Base-by-base conservation (phyloP, 2,888 invertebrate genomes). In the Dromius quadrimaculatus region DNA sequence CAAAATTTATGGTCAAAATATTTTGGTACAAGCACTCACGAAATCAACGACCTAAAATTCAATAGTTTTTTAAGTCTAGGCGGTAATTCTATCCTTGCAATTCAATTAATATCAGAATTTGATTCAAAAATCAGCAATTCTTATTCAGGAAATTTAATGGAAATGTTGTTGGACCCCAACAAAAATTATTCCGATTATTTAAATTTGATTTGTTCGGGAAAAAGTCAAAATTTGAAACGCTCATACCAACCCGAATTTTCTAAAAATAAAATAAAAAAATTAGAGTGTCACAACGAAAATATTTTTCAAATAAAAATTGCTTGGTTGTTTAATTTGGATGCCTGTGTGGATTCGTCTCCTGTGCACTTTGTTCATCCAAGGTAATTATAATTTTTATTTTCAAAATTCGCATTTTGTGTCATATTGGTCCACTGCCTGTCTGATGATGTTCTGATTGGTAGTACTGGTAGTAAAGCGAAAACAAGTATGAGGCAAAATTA, bases 271-370 rank as follows among this genome's bases (percentile, higher is more conserved):
- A 13, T 34, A 71, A 41, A 59, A 69, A 13, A n/a, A 70, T 38
- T 5, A 3, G 13, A 19, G 36, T 11, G 20, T 23, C n/a, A 8
- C 8, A 45, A 54, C 15, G 22, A 5, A 38, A 66, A 71, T 62
- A 38, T 5, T 17, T 64, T 73, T 71, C 69, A 70, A 72, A 74
- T 76, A 36, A 75, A 72, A 69, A 77, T 85, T 64, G 32, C 73
- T 22, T 88, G 89, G 90, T 84, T 82, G 73, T 86, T 84, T 79
- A 82, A 92, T 80, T 86, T 91, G 61, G 84, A 86, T 38, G 95
- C 94, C 82, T 95, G 95, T 83, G 88, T 95, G 6, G 95, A 95
- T 85, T 90, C 92, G 5, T 87, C 92, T 9, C 92, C 93, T 15
- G 83, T 86, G 17, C 74, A 88, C 61, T 86, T 86, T 74, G 76